These are phyloP conservation scores for Psittacula cyanocephala DNA, from an alignment of 2,113 vertebrate genomes.

Conservation along the genomic window DNA sequence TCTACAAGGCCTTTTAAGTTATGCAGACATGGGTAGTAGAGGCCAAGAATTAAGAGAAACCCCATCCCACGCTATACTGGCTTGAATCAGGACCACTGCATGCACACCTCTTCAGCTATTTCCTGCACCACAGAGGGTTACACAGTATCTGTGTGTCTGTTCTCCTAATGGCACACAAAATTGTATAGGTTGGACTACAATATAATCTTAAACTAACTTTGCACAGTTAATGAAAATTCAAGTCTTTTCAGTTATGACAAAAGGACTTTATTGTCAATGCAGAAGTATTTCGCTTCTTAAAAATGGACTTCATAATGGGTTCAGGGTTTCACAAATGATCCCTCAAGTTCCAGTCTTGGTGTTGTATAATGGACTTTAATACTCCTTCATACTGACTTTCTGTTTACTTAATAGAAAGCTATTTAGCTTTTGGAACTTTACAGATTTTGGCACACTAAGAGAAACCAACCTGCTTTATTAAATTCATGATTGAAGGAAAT, in stretches of 20 bases:
- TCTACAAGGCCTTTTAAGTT: neutral
- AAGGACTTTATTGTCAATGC: neutral
- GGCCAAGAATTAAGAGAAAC: neutral
- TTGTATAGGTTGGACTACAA: neutral
- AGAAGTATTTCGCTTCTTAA: neutral
- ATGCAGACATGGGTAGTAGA: neutral
- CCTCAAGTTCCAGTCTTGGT: neutral
- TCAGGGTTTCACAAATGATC: neutral
- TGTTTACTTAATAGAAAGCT: constrained; percentile 29
- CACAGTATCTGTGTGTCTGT: neutral
- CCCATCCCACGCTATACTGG: neutral
- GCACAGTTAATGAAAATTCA: neutral
- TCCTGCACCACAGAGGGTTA: neutral
- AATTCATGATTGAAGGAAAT: constrained; percentile 50
- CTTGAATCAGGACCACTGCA: neutral
- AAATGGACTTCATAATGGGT: neutral
- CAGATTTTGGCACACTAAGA: constrained; percentile 1
- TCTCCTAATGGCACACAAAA: neutral
- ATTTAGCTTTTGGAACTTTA: constrained; percentile 35
- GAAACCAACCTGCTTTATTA: constrained; percentile 18
- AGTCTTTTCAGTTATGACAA: neutral
- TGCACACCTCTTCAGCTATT: neutral
- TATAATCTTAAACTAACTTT: neutral
- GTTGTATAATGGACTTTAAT: neutral
- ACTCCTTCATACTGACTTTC: constrained; percentile 7